Percentiles rank a stretch among this genome's conserved stretches.
Evolutionary conservation across 2,113 vertebrate genomes (phyloP).

Genomic region (Scomber colias): DNA sequence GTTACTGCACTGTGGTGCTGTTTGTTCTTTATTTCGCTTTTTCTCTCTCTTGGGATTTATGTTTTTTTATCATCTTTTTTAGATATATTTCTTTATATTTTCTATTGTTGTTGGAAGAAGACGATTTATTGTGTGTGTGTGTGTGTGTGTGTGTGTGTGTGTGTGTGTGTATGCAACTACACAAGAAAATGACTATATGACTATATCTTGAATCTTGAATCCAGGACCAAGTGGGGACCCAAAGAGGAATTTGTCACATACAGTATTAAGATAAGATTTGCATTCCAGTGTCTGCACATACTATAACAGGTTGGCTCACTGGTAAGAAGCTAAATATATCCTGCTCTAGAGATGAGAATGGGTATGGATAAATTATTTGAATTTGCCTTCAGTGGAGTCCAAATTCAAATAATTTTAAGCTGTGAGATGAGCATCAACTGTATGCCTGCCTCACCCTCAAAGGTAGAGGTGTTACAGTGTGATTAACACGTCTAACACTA

Average conservation of each 20-base stretch:
- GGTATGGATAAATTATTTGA: background rate
- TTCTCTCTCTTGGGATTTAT: too few species aligned
- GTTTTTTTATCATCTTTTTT: too few species aligned
- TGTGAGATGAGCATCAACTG: background rate
- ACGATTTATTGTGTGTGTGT: too few species aligned
- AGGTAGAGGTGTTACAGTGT: constrained; percentile 27
- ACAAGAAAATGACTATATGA: too few species aligned
- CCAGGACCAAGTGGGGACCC: constrained; percentile 15
- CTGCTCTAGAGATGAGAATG: constrained; percentile 19
- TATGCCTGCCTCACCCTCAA: background rate
- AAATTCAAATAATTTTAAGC: constrained; percentile 33
- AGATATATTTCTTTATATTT: too few species aligned
- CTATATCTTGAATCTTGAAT: too few species aligned
- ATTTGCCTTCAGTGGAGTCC: background rate
- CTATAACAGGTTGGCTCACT: constrained; percentile 8
- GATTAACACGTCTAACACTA: constrained; percentile 20
- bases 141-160: too few species aligned
- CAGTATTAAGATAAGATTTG: constrained; percentile 49
- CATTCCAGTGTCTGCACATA: constrained; percentile 20
- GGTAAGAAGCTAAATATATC: constrained; percentile 31
- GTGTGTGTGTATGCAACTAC: too few species aligned
- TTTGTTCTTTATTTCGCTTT: too few species aligned
- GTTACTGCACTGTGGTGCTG: too few species aligned
- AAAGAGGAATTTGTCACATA: constrained; percentile 26
- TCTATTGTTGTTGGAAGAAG: too few species aligned